Base-by-base conservation (phyloP, 2,797 vertebrate species). In the Coilia nasus region DNA sequence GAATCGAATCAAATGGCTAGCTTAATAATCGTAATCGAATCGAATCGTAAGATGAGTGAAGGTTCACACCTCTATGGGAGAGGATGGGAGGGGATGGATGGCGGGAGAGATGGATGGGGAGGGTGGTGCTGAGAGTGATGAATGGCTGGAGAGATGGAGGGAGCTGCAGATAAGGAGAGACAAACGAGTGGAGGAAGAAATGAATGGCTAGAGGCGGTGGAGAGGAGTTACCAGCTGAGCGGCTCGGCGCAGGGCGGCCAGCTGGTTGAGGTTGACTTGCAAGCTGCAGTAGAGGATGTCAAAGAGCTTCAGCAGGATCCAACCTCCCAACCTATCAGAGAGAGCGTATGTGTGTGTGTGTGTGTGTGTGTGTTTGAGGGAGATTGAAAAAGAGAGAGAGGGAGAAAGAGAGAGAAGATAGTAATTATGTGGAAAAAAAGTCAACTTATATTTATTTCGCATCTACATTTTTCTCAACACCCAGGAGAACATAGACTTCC, bases 191-290 rank as follows among this genome's bases (percentile, higher is more conserved):
- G 31, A 44, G 9, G 35, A 21, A 21, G 71, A 78, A 31, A 78
- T 17, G 67, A 31, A 41, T 41, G 71, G 35, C 25, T 21, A 21
- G 35, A 44, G 64, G 11, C 14, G 28, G 64, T 28, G 14, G 64
- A 25, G 12, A 64, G 15, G 6, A 78, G 35, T 78, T 78, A 78
- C 71, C 71, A 78, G 92, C 87, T 94, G 83, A 46, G 94, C 86
- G 0, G 96, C 96, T 86, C 75, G 93, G 85, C 90, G 96, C 85
- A 98, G 93, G 91, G 94, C 95, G 50, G 92, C 90, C 93, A 98
- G 85, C 91, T 99, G 97, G 89, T 95, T 97, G 78, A 91, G 95
- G 92, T 97, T 97, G 78, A 98, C 92, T 90, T 96, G 96, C 75
- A 99, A 90, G 0, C 89, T 93, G 88, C 93, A 91, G 92, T 97